phyloP scores from a whole-genome alignment of 1,140 invertebrate species.

The Zaprionus kolodkinae region DNA sequence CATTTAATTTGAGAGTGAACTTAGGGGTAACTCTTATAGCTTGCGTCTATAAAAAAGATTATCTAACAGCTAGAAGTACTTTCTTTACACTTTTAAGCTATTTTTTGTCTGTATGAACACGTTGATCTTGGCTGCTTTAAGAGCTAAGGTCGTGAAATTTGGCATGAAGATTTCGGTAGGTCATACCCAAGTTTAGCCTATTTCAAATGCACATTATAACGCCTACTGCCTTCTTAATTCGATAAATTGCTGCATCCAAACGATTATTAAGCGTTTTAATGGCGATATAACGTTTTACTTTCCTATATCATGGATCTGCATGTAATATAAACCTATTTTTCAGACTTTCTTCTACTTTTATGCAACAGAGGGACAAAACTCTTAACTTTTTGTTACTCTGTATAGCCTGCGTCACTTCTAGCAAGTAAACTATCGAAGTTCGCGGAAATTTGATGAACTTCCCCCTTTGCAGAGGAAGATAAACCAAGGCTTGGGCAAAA shows the following conservation, averaged over 20 bases:
- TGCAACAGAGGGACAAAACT: too few species aligned
- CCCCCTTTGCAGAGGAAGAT: neutral
- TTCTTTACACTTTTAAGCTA: neutral
- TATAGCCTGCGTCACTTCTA: too few species aligned
- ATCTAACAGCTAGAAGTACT: too few species aligned
- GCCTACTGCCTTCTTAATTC: neutral
- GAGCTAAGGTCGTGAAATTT: neutral
- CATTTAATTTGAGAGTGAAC: too few species aligned
- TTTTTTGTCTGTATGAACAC: neutral
- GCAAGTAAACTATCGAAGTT: too few species aligned
- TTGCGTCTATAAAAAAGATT: too few species aligned
- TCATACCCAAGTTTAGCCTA: neutral
- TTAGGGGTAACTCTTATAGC: too few species aligned
- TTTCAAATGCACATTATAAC: neutral
- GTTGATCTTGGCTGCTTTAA: neutral
- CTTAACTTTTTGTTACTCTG: too few species aligned
- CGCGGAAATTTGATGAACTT: slow-evolving; percentile 5
- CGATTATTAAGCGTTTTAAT: too few species aligned
- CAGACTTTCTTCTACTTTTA: too few species aligned
- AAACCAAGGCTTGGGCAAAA: slow-evolving; percentile 35
- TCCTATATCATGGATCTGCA: neutral
- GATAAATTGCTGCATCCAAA: neutral
- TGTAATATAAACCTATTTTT: neutral
- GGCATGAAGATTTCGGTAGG: neutral
- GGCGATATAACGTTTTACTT: neutral